phyloP scores from a whole-genome alignment of 2,113 vertebrate species.

The Strix uralensis region DNA sequence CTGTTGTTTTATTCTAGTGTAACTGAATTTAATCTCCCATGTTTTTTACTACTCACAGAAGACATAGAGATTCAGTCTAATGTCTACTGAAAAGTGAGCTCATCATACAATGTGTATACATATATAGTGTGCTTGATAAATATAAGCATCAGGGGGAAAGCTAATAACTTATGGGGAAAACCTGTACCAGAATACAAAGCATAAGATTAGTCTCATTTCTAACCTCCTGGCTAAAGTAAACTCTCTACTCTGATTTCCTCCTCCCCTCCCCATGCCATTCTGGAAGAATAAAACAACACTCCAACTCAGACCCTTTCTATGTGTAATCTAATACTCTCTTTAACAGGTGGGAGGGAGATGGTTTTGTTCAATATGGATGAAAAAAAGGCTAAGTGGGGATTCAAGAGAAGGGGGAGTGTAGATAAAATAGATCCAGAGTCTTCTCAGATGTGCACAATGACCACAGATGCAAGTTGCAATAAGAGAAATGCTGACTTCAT shows the following conservation, averaged over 20 bases:
- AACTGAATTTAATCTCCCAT: not conserved
- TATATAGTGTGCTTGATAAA: not conserved
- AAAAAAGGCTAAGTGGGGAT: not conserved
- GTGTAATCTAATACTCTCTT: not conserved
- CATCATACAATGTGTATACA: not conserved
- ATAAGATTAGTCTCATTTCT: not conserved
- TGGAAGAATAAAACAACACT: not conserved
- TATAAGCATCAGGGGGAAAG: not conserved
- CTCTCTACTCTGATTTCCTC: not conserved
- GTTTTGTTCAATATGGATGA: not conserved
- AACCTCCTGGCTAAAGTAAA: not conserved
- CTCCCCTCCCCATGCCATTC: not conserved
- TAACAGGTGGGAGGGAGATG: not conserved
- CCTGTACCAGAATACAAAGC: not conserved
- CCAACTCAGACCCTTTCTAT: not conserved
- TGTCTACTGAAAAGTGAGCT: not conserved
- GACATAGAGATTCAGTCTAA: not conserved
- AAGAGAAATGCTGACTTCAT: not conserved
- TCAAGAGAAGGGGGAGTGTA: not conserved
- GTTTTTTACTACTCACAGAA: not conserved
- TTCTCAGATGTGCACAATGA: not conserved
- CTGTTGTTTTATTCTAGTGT: not conserved
- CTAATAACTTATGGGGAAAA: not conserved
- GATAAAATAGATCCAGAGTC: not conserved
- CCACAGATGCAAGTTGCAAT: not conserved